Base-by-base conservation (phyloP, 2,888 invertebrate genomes). In the Rotaria magnacalcarata region DNA sequence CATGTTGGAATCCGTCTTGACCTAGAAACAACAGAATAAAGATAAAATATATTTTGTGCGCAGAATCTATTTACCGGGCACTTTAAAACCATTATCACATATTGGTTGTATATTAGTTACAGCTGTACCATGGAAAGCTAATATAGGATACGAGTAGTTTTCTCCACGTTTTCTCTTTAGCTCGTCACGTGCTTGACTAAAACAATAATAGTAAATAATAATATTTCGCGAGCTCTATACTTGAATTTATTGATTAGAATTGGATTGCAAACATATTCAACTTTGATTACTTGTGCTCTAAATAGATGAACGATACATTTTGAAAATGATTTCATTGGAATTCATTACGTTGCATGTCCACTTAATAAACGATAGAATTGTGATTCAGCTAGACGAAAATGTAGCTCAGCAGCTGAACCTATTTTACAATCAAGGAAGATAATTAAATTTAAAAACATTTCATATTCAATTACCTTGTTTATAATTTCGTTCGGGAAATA, bases 311-410 rank as follows among this genome's bases (percentile, higher is more conserved):
- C 34, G 16, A 54, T 8, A 54, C 4, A 16, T 54, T 54, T 19
- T 16, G 16, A 16, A 54, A 4, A 6, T 3, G 14, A 16, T 54
- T 54, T 54, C 4, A 16, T 16, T 19, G 43, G 41, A 41, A 86
- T 27, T 16, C 21, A 5, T 60, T 74, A 50, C 50, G 67, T 84
- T 16, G 54, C 34, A 24, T 85, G n/a, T 27, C 41, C 67, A 52
- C 80, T 86, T 14, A 89, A 87, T 11, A 90, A 88, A 27, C 90
- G 87, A 86, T 90, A 89, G 87, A 90, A 90, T 88, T 90, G 90
- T 21, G 89, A 89, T 85, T 90, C 90, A 4, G 90, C 90, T 19
- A 90, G 87, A n/a, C 90, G 88, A 87, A 89, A 89, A 86, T 90
- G 90, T 11, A 89, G 88, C 87, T 90, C 89, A 34, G 87, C 89